Evolutionary conservation across 2,113 vertebrate genomes (phyloP).

Genomic region (Scytalopus superciliaris): DNA sequence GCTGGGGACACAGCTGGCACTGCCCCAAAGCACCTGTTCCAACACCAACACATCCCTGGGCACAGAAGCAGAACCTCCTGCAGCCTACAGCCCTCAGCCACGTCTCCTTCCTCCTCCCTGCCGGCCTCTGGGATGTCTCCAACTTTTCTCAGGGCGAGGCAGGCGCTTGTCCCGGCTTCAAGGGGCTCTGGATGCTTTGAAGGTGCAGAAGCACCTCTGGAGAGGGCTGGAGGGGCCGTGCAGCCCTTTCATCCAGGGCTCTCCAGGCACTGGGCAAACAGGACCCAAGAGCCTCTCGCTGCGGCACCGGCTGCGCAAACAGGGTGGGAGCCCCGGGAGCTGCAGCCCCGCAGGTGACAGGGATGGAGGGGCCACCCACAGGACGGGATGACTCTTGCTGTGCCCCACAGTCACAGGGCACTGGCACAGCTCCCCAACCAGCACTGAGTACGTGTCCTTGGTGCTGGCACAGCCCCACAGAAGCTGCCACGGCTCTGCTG

Average conservation of each 20-base stretch:
- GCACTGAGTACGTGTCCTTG: rapidly evolving
- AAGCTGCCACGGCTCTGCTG: rapidly evolving
- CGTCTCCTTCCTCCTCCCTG: not conserved
- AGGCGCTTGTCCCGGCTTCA: not conserved
- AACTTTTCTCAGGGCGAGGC: not conserved
- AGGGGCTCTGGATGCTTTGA: not conserved
- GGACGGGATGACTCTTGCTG: rapidly evolving
- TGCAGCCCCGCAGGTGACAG: rapidly evolving
- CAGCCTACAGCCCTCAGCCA: not conserved
- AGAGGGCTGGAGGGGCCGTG: not conserved
- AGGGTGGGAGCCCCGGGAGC: rapidly evolving
- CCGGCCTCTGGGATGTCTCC: not conserved
- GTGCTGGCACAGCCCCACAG: rapidly evolving
- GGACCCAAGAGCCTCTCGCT: not conserved
- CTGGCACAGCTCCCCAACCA: not conserved
- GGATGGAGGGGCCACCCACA: not conserved
- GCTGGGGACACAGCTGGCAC: not conserved
- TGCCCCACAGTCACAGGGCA: rapidly evolving
- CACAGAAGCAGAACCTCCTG: not conserved
- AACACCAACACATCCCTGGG: not conserved
- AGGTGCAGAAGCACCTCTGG: not conserved
- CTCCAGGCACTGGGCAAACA: not conserved
- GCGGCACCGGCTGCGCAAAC: not conserved
- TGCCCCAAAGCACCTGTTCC: not conserved
- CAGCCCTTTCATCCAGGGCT: not conserved